These are phyloP conservation scores for Astur gentilis DNA, from an alignment of 2,113 vertebrate genomes.

Conservation along the genomic window DNA sequence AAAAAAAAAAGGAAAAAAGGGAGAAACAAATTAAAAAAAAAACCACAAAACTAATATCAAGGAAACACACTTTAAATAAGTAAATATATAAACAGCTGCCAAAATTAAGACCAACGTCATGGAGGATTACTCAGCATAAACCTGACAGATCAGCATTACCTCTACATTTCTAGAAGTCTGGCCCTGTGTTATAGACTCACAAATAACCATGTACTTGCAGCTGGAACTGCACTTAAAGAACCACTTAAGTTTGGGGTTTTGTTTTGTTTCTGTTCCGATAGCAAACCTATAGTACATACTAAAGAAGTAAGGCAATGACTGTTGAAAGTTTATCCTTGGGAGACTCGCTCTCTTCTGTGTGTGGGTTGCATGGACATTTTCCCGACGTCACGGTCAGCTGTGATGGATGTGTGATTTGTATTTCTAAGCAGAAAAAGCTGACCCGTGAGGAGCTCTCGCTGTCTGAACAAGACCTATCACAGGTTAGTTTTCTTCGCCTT, in stretches of 20 bases:
- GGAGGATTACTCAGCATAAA: conserved; percentile 26
- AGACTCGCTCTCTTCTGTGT: conserved; percentile 58
- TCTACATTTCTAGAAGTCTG: conserved; percentile 14
- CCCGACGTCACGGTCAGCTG: conserved; percentile 63
- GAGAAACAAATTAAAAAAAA: not conserved
- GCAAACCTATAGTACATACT: conserved; percentile 69
- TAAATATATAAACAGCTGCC: conserved; percentile 64
- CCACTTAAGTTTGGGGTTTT: conserved; percentile 53
- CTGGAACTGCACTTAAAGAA: conserved; percentile 75
- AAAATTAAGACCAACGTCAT: conserved; percentile 31
- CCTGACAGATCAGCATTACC: conserved; percentile 12
- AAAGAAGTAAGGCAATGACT: conserved; percentile 86
- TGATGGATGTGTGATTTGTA: conserved; percentile 72
- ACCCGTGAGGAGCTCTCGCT: conserved; percentile 34
- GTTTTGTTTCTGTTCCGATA: conserved; percentile 68
- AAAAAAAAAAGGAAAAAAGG: not conserved
- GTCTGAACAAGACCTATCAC: conserved; percentile 41
- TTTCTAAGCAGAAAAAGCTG: conserved; percentile 26
- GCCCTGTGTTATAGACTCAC: conserved; percentile 20
- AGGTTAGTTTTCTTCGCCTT: conserved; percentile 63
- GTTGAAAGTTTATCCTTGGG: conserved; percentile 76
- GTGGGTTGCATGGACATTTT: conserved; percentile 86
- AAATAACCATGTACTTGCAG: conserved; percentile 54
- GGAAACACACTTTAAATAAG: conserved; percentile 24
- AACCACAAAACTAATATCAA: not conserved